Percentiles rank a stretch among this genome's conserved stretches.
These are phyloP conservation scores for Tipula vernalis DNA, from an alignment of 2,888 invertebrate genomes.

Conservation along the genomic window DNA sequence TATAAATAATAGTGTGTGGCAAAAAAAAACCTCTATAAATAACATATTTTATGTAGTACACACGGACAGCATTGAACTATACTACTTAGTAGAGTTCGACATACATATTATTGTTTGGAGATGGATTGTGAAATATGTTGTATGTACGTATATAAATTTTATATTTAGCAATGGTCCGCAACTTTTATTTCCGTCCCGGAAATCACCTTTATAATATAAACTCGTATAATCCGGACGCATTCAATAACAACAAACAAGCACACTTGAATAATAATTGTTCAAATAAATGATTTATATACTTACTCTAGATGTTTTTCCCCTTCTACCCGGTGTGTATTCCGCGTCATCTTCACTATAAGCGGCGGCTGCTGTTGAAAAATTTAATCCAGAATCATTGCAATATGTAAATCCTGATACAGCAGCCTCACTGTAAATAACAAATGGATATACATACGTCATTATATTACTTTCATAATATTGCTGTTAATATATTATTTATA, in stretches of 20 bases:
- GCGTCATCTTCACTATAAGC: conserved; percentile 59
- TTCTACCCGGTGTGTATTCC: conserved; percentile 56
- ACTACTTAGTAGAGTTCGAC: not conserved
- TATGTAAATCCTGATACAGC: conserved; percentile 37
- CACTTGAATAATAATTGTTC: not conserved
- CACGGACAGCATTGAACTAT: not conserved
- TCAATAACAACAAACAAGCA: not conserved
- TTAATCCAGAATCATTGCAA: conserved; percentile 40
- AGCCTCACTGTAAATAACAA: conserved; percentile 31
- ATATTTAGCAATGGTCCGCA: not conserved
- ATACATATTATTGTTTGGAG: not conserved
- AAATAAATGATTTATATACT: conserved; percentile 17
- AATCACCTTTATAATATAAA: not conserved
- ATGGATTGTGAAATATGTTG: not conserved
- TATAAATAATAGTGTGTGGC: not conserved
- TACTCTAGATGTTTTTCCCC: conserved; percentile 59
- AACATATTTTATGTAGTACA: not conserved
- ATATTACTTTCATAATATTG: not conserved
- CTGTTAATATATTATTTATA: not conserved
- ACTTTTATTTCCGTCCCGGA: not conserved
- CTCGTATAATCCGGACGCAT: too few species aligned
- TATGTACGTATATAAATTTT: not conserved
- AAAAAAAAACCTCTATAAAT: not conserved
- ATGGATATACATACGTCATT: not conserved
- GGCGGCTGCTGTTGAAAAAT: conserved; percentile 49